phyloP scores from a whole-genome alignment of 2,888 invertebrate species.

The Netelia inedita region DNA sequence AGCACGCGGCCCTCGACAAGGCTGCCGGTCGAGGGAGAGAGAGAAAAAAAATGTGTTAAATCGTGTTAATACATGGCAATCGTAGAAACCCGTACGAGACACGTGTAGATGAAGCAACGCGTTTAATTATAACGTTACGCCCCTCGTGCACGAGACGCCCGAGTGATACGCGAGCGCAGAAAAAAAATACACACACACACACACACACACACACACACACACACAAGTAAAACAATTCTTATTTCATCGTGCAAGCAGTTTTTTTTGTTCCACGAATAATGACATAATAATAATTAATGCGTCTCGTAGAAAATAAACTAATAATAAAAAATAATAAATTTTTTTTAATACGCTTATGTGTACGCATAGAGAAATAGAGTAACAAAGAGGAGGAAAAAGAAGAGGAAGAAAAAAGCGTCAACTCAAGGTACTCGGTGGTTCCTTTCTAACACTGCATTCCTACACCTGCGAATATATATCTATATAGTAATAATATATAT shows the following conservation, averaged over 20 bases:
- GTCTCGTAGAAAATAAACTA: background rate
- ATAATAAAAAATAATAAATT: too few species aligned
- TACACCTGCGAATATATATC: conserved; percentile 23
- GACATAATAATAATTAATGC: conserved; percentile 47
- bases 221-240: conserved; percentile 16
- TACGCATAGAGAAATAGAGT: background rate
- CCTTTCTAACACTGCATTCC: conserved; percentile 67
- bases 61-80: background rate
- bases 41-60: conserved; percentile 13
- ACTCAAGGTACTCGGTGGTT: conserved; percentile 61
- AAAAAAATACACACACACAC: background rate
- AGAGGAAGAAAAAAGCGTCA: conserved; percentile 41
- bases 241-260: background rate
- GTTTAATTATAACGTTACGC: conserved; percentile 7
- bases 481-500: too few species aligned
- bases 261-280: conserved; percentile 28
- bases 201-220: background rate
- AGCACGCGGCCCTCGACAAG: background rate
- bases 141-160: background rate
- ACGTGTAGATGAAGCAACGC: conserved; percentile 19
- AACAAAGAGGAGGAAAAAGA: conserved; percentile 23
- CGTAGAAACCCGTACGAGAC: conserved; percentile 16
- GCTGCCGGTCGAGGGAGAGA: background rate
- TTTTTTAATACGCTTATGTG: too few species aligned
- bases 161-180: background rate